Evolutionary conservation across 2,113 vertebrate genomes (phyloP).

Genomic region (Cygnus atratus): DNA sequence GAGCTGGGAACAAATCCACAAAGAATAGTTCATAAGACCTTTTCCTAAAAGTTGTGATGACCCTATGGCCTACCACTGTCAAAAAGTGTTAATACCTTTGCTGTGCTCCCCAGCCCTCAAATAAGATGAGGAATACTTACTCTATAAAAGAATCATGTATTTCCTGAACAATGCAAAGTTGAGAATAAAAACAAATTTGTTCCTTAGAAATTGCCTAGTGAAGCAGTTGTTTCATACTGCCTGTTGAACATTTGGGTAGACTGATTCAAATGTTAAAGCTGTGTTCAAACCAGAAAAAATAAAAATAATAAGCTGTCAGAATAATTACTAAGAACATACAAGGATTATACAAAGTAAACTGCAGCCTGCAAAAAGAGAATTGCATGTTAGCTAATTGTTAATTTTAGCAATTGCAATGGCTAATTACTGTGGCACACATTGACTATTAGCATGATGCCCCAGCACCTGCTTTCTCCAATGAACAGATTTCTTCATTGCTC

Average conservation of each 20-base stretch:
- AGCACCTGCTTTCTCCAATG: conserved; percentile 97
- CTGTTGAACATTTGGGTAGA: conserved; percentile 83
- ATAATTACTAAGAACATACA: conserved; percentile 89
- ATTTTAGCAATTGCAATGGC: conserved; percentile 96
- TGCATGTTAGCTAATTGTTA: conserved; percentile 99
- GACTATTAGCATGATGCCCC: conserved; percentile 99
- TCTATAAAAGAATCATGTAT: conserved; percentile 51
- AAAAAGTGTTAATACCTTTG: not conserved
- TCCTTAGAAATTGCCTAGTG: conserved; percentile 78
- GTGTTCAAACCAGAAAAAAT: conserved; percentile 86
- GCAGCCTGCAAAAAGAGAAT: conserved; percentile 92
- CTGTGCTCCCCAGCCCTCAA: conserved; percentile 32
- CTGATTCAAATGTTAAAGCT: conserved; percentile 83
- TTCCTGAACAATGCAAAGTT: conserved; percentile 74
- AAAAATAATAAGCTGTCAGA: conserved; percentile 90
- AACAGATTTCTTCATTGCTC: conserved; percentile 87
- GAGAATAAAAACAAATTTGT: conserved; percentile 76
- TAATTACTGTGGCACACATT: conserved; percentile 98
- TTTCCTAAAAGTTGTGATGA: not conserved
- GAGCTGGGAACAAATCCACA: not conserved
- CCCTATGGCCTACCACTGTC: not conserved
- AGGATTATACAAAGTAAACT: conserved; percentile 95
- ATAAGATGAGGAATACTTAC: conserved; percentile 33
- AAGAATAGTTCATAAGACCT: not conserved
- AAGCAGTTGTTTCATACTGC: conserved; percentile 80